Evolutionary conservation across 2,888 invertebrate genomes (phyloP).

Genomic region (Aporophyla lueneburgensis): DNA sequence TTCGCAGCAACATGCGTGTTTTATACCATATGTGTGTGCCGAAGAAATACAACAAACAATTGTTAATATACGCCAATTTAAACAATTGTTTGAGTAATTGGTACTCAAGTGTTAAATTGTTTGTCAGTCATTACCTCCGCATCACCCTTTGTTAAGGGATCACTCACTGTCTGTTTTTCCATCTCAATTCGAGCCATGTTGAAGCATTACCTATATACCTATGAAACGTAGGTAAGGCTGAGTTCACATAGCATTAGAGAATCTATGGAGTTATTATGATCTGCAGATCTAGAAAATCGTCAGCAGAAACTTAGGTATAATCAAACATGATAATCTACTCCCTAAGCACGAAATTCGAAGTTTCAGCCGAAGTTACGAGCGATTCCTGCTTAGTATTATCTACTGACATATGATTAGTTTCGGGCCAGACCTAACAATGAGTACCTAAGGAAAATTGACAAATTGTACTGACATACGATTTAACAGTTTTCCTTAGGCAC

Average conservation of each 20-base stretch:
- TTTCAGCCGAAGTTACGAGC: no score
- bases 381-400: background rate
- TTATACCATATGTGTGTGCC: slow-evolving; percentile 49
- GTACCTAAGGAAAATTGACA: no score
- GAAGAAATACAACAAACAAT: slow-evolving; percentile 22
- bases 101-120: slow-evolving; percentile 32
- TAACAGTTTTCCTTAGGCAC: no score
- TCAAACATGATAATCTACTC: no score
- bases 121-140: slow-evolving; percentile 29
- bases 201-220: slow-evolving; percentile 1
- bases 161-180: slow-evolving; percentile 38
- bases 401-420: background rate
- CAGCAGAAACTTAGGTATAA: no score
- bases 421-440: background rate
- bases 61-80: slow-evolving; percentile 39
- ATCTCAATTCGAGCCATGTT: slow-evolving; percentile 19
- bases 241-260: slow-evolving; percentile 1
- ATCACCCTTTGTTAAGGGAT: slow-evolving; percentile 43
- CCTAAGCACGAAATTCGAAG: no score
- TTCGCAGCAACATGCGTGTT: slow-evolving; percentile 19
- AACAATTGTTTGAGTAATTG: slow-evolving; percentile 47
- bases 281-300: background rate
- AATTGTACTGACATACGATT: no score
- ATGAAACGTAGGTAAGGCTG: slow-evolving; percentile 12
- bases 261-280: background rate